A percentile compares a stretch with the other conserved stretches of the same genome.
These are phyloP conservation scores for Acomys russatus DNA, from an alignment of 2,797 vertebrate species.

Conservation along the genomic window DNA sequence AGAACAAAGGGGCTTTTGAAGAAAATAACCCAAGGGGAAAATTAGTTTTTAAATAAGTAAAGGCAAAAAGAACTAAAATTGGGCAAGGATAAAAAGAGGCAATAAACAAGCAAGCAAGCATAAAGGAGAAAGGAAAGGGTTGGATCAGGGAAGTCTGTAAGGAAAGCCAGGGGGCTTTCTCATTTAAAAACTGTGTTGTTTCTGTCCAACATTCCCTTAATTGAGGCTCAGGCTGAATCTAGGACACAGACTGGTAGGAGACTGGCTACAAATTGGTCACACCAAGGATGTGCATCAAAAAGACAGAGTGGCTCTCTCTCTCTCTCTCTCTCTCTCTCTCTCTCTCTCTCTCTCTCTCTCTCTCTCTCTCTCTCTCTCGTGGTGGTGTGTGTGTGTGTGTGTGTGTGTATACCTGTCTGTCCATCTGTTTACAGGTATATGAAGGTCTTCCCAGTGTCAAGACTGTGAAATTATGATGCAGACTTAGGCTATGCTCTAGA, in stretches of 20 bases:
- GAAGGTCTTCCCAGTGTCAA: conserved; percentile 33
- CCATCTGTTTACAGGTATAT: neutral
- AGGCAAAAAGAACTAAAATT: conserved; percentile 22
- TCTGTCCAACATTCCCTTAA: conserved; percentile 84
- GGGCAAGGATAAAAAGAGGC: conserved; percentile 47
- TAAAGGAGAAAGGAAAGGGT: conserved; percentile 73
- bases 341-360: neutral
- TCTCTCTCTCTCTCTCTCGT: neutral
- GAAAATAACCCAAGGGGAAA: conserved; percentile 6
- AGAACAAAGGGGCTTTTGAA: conserved; percentile 38
- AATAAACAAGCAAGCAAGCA: conserved; percentile 52
- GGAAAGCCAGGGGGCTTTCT: conserved; percentile 85
- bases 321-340: neutral
- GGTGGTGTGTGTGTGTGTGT: neutral
- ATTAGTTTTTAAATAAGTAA: conserved; percentile 54
- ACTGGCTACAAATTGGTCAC: conserved; percentile 11
- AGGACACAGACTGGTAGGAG: conserved; percentile 79
- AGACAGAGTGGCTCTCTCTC: neutral
- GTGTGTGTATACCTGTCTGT: neutral
- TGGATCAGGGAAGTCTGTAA: conserved; percentile 85
- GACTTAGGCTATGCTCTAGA: neutral
- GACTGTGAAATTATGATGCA: conserved; percentile 31
- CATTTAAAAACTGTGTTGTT: conserved; percentile 84
- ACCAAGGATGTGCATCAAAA: neutral
- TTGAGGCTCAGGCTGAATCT: conserved; percentile 85